A percentile compares a stretch with the other conserved stretches of the same genome.
Conservation (phyloP, 2,888 invertebrate genomes). For the Cerceris ruficornis region DNA sequence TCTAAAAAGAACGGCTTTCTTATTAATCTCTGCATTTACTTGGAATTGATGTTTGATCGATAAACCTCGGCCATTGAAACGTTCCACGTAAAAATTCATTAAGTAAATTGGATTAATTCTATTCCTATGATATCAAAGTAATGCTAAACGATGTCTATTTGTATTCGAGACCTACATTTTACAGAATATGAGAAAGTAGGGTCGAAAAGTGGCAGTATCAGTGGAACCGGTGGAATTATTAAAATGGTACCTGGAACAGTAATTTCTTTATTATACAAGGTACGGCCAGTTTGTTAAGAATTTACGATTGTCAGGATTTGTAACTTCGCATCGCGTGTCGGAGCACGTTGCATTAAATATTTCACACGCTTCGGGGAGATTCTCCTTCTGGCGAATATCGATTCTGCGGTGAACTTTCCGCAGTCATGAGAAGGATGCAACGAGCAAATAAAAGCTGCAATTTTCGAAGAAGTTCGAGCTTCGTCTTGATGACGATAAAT, state of each 20-base stretch:
- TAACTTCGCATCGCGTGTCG: constrained; percentile 24
- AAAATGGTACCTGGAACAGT: not conserved
- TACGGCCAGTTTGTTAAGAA: constrained; percentile 26
- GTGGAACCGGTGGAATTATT: not conserved
- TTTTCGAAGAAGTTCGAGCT: too few species aligned
- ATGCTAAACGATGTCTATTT: not conserved
- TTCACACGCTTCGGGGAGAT: constrained; percentile 30
- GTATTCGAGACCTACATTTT: not conserved
- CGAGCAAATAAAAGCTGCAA: not conserved
- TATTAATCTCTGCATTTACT: not conserved
- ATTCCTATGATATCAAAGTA: not conserved
- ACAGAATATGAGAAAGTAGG: not conserved
- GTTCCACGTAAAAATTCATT: not conserved
- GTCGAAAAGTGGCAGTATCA: not conserved
- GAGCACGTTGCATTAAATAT: constrained; percentile 39
- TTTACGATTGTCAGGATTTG: constrained; percentile 24
- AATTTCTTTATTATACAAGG: not conserved
- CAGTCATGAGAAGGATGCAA: not conserved
- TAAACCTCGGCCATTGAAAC: not conserved
- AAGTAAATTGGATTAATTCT: not conserved
- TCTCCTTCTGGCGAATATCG: constrained; percentile 16
- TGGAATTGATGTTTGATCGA: constrained; percentile 2
- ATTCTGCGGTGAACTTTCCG: constrained; percentile 5
- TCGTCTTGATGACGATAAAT: too few species aligned
- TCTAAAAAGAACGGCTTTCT: not conserved